Conservation (phyloP, 2,888 invertebrate genomes). For the Dicyrtoma fusca region DNA sequence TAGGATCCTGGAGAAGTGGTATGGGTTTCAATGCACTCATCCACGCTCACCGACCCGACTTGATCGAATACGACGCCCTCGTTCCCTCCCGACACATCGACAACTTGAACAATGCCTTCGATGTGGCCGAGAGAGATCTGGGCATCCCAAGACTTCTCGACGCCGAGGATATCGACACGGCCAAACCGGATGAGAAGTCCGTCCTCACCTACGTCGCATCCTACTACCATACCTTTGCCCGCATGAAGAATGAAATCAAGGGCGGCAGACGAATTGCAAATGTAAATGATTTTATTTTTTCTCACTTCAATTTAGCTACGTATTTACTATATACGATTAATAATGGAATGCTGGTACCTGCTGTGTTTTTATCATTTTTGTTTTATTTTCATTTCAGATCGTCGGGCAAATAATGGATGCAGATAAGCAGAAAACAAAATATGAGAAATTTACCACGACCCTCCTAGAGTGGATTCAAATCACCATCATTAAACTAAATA, state of each 20-base stretch:
- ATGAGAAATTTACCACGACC: slow-evolving; percentile 80
- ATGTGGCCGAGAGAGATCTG: slow-evolving; percentile 87
- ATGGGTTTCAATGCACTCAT: slow-evolving; percentile 98
- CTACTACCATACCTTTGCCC: slow-evolving; percentile 92
- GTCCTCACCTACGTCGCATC: slow-evolving; percentile 99
- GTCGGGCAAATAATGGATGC: slow-evolving; percentile 95
- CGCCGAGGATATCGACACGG: slow-evolving; percentile 95
- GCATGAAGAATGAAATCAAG: slow-evolving; percentile 88
- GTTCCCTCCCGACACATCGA: slow-evolving; percentile 83
- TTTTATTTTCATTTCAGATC: slow-evolving; percentile 67
- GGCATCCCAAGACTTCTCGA: slow-evolving; percentile 92
- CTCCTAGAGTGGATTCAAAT: slow-evolving; percentile 91
- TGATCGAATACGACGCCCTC: slow-evolving; percentile 84
- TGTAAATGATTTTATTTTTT: slow-evolving; percentile 68
- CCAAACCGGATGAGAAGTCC: slow-evolving; percentile 94
- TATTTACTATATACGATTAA: neutral
- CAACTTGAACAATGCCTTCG: slow-evolving; percentile 97
- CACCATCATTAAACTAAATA: slow-evolving; percentile 80
- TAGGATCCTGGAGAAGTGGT: slow-evolving; percentile 91
- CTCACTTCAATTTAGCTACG: too few species aligned
- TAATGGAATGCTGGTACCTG: too few species aligned
- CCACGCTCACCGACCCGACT: slow-evolving; percentile 94
- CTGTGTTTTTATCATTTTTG: neutral
- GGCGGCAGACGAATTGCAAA: slow-evolving; percentile 97
- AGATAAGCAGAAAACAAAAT: slow-evolving; percentile 87